Base-by-base conservation (phyloP, 1,140 invertebrate genomes). In the Apis dorsata region DNA sequence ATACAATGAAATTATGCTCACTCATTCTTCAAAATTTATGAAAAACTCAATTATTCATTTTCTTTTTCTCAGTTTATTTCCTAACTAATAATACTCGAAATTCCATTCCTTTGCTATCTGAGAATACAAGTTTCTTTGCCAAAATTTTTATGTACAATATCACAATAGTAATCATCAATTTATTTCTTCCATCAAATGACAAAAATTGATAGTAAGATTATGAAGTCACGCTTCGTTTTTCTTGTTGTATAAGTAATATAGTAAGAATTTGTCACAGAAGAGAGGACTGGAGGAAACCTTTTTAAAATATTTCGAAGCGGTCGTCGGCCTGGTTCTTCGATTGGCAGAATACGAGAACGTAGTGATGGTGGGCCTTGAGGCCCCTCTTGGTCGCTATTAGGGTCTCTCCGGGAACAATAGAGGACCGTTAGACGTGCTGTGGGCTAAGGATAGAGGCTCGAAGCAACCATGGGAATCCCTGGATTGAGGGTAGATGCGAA, bases 351-450 rank as follows among this genome's bases (percentile, higher is more conserved):
- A 81, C 62, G 53, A 76, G 63, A 76, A 34, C 21, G 44, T 17
- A 11, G 60, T 7, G 53, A 57, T 17, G 59, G 65, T 65, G 71
- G 81, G 71, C 70, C 53, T 76, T 65, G 83, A 28, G 49, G 24
- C 68, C 79, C 79, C 73, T 79, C 44, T 69, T 65, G 59, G 75
- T 85, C 84, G 79, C 85, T 76, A 83, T 86, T 66, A 70, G 79
- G 70, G 73, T 70, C 55, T 57, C 34, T n/a, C 13, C 73, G 51
- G 34, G 85, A 66, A 88, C 85, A 87, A 87, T 88, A 87, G 85
- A 75, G 76, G 78, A 87, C 86, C 85, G 86, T 87, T 88, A 88
- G 78, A 87, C 85, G 78, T 59, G 72, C 62, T 68, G 69, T 21
- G 84, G 82, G 71, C 28, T 78, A 53, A 77, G 70, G 78, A 81